These are phyloP conservation scores for Patella ulyssiponensis DNA, from an alignment of 2,888 invertebrate genomes.

Conservation along the genomic window DNA sequence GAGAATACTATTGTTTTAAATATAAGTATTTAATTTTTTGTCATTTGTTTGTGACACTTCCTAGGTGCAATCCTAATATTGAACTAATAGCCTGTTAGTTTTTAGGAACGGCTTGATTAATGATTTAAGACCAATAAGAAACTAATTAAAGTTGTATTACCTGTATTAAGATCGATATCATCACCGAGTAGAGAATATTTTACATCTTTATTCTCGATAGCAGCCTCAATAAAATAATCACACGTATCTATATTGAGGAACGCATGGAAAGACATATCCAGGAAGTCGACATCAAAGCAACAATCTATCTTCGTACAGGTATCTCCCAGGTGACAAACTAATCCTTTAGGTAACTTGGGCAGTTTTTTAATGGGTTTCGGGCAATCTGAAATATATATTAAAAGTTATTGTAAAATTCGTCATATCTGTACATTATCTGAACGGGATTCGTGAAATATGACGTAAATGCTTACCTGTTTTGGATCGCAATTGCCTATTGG, in stretches of 20 bases:
- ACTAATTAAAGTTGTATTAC: background rate
- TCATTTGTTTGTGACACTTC: too few relatives aligned
- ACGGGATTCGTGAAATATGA: too few relatives aligned
- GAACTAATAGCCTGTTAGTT: too few relatives aligned
- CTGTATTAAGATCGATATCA: background rate
- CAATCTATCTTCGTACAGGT: conserved; percentile 45
- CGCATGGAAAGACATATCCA: conserved; percentile 30
- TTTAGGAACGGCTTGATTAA: too few relatives aligned
- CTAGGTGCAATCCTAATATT: too few relatives aligned
- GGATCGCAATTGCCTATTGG: too few relatives aligned
- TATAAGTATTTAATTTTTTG: too few relatives aligned
- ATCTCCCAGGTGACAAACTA: conserved; percentile 34
- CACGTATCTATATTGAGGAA: conserved; percentile 36
- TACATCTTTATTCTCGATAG: conserved; percentile 21
- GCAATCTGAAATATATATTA: conserved; percentile 27
- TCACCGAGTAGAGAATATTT: conserved; percentile 12
- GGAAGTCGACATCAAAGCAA: conserved; percentile 34
- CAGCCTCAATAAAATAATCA: conserved; percentile 29
- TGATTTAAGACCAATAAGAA: too few relatives aligned
- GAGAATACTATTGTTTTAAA: too few relatives aligned
- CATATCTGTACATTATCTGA: too few relatives aligned
- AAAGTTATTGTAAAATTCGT: too few relatives aligned
- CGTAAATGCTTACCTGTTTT: too few relatives aligned
- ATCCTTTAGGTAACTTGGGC: conserved; percentile 32
- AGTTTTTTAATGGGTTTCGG: conserved; percentile 20